These are phyloP conservation scores for Pholis gunnellus DNA, from an alignment of 2,113 vertebrate species.

Conservation along the genomic window DNA sequence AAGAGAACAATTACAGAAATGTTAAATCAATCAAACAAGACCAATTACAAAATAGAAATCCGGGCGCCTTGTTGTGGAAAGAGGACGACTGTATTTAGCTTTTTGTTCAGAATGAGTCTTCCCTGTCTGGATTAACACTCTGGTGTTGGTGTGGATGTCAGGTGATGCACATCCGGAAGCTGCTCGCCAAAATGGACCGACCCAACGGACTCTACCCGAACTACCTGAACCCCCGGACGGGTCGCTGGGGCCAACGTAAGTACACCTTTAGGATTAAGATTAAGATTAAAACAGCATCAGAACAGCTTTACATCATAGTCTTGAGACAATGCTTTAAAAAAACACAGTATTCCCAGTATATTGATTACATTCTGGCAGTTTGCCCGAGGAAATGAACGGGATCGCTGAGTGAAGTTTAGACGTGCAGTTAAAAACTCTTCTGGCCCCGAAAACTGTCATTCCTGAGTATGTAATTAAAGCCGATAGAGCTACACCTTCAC, in stretches of 20 bases:
- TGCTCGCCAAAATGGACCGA: constrained; percentile 98
- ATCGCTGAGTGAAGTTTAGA: constrained; percentile 42
- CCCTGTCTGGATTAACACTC: background rate
- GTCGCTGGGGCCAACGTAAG: constrained; percentile 99
- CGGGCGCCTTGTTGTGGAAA: background rate
- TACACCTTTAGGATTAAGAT: constrained; percentile 49
- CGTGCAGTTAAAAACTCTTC: background rate
- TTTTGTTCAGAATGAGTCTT: background rate
- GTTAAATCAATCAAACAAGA: background rate
- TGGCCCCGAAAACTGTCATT: constrained; percentile 31
- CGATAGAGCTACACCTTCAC: background rate
- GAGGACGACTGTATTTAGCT: background rate
- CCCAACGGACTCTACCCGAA: constrained; percentile 99
- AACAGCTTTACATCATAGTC: background rate
- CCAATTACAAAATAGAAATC: background rate
- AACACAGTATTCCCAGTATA: constrained; percentile 43
- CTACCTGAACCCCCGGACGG: constrained; percentile 98
- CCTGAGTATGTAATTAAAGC: constrained; percentile 26
- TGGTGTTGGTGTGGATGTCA: constrained; percentile 60
- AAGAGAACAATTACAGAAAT: background rate
- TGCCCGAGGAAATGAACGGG: constrained; percentile 53
- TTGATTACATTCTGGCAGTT: constrained; percentile 48
- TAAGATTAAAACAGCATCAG: background rate
- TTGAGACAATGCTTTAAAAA: too few relatives aligned
- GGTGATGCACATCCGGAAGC: constrained; percentile 98